phyloP scores from a whole-genome alignment of 23 tunicate genomes.

The Ciona savignyi region DNA sequence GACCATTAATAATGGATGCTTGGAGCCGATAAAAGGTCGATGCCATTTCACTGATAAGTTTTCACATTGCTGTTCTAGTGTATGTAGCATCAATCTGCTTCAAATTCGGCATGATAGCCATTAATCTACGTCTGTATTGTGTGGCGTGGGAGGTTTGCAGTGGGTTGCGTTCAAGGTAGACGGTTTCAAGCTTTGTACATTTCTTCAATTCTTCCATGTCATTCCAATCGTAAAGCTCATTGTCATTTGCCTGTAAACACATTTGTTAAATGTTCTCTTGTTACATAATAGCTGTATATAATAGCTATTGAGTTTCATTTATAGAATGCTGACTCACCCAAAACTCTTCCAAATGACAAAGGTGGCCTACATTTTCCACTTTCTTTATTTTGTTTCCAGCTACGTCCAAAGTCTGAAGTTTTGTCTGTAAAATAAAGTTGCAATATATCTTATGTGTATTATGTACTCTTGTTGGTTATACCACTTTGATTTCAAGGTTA shows the following conservation, averaged over 20 bases:
- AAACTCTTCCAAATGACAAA: constrained; percentile 70
- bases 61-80: constrained; percentile 21
- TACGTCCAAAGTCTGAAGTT: constrained; percentile 70
- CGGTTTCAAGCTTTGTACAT: constrained; percentile 56
- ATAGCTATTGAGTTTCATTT: background rate
- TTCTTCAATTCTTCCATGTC: constrained; percentile 63
- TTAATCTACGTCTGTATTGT: constrained; percentile 66
- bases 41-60: background rate
- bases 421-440: too few species aligned
- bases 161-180: constrained; percentile 91
- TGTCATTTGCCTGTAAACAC: constrained; percentile 86
- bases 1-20: background rate
- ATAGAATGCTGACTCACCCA: constrained; percentile 45
- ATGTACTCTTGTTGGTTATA: too few species aligned
- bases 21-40: background rate
- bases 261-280: too few species aligned
- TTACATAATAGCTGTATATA: too few species aligned
- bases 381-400: constrained; percentile 72
- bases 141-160: constrained; percentile 36
- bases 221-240: constrained; percentile 70
- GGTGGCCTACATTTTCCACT: constrained; percentile 68
- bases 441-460: too few species aligned
- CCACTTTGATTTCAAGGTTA: too few species aligned
- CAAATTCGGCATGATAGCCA: constrained; percentile 53
- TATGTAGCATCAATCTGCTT: constrained; percentile 94